phyloP scores from a whole-genome alignment of 2,888 invertebrate species.

The Tubiluchus corallicola region DNA sequence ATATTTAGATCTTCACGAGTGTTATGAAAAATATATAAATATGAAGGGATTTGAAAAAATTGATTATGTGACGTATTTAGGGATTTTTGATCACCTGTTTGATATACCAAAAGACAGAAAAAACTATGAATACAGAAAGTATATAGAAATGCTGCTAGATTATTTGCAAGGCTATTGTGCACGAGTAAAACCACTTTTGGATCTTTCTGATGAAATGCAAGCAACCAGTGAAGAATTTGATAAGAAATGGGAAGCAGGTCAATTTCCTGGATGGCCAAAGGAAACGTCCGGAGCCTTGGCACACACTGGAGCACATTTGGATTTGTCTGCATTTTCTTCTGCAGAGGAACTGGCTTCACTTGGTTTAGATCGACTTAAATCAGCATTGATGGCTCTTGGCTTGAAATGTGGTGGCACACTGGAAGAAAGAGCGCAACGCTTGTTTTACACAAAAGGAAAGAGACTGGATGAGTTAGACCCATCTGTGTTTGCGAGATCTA shows the following conservation, averaged over 20 bases:
- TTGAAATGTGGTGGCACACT: conserved; percentile 82
- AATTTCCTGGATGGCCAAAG: conserved; percentile 87
- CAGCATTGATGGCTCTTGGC: conserved; percentile 84
- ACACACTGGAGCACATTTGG: conserved; percentile 86
- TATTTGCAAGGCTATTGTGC: conserved; percentile 65
- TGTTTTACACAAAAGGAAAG: conserved; percentile 83
- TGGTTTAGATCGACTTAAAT: conserved; percentile 88
- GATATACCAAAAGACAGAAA: conserved; percentile 61
- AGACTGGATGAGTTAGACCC: conserved; percentile 70
- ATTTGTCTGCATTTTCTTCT: conserved; percentile 91
- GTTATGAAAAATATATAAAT: conserved; percentile 87
- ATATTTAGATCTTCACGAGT: conserved; percentile 88
- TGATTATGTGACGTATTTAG: conserved; percentile 86
- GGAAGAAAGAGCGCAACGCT: conserved; percentile 85
- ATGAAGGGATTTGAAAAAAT: conserved; percentile 76
- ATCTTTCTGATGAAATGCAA: conserved; percentile 50
- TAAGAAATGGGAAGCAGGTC: conserved; percentile 66
- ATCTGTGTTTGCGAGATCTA: conserved; percentile 71
- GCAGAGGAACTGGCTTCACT: conserved; percentile 92
- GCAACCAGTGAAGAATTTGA: conserved; percentile 59
- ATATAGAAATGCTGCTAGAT: conserved; percentile 59
- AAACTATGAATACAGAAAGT: conserved; percentile 40
- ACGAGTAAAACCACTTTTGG: conserved; percentile 65
- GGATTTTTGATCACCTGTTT: conserved; percentile 81
- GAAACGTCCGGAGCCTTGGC: conserved; percentile 67